phyloP scores from a whole-genome alignment of 2,888 invertebrate genomes.

The Pelosia muscerda region DNA sequence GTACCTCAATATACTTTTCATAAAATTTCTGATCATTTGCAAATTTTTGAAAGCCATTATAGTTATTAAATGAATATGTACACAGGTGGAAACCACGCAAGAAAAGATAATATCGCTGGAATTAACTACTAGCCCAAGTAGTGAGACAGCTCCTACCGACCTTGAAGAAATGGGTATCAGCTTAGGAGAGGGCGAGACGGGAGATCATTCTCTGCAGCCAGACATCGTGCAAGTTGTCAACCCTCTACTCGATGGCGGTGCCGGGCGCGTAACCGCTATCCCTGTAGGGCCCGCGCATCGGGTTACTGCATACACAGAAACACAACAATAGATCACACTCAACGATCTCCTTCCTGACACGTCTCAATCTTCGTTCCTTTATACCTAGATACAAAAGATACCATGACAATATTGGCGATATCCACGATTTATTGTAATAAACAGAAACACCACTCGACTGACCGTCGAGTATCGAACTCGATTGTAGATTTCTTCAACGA shows the following conservation, averaged over 20 bases:
- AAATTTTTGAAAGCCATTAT: not conserved
- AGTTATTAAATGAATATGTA: conserved; percentile 27
- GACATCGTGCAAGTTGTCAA: conserved; percentile 86
- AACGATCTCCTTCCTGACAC: conserved; percentile 45
- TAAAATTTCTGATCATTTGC: conserved; percentile 10
- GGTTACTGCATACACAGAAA: conserved; percentile 73
- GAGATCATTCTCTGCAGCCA: conserved; percentile 86
- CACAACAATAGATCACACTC: conserved; percentile 57
- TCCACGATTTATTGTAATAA: conserved; percentile 35
- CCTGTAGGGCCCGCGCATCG: conserved; percentile 79
- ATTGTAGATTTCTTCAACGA: conserved; percentile 83
- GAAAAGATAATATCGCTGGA: conserved; percentile 97
- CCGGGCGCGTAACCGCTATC: conserved; percentile 81
- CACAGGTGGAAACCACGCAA: conserved; percentile 95
- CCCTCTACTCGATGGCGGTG: conserved; percentile 80
- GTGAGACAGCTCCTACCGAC: conserved; percentile 85
- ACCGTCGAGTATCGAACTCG: conserved; percentile 64
- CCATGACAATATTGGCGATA: conserved; percentile 62
- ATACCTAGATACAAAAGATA: conserved; percentile 38
- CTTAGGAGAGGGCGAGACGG: conserved; percentile 75
- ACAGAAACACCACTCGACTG: conserved; percentile 49
- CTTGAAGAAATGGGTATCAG: conserved; percentile 70
- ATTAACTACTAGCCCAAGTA: conserved; percentile 89
- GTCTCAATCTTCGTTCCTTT: conserved; percentile 52
- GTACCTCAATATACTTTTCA: not conserved